These are phyloP conservation scores for Saccostrea echinata DNA, from an alignment of 1,140 invertebrate genomes.

Conservation along the genomic window DNA sequence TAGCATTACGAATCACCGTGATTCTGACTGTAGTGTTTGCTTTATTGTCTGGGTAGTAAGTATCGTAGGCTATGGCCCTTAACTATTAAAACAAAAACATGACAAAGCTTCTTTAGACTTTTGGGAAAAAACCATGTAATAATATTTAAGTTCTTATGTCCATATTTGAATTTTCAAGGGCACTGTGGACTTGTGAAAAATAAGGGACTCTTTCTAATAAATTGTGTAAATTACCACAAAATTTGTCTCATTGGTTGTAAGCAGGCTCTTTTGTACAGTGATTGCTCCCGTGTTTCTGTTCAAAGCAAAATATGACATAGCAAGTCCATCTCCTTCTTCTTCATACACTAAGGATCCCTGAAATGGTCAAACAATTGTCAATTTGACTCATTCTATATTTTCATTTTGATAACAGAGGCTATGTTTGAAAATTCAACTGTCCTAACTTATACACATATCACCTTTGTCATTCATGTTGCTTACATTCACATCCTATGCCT, in stretches of 20 bases:
- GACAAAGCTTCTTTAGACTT: too few relatives aligned
- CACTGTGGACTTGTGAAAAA: neutral
- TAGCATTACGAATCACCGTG: slow-evolving; percentile 62
- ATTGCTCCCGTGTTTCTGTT: slow-evolving; percentile 54
- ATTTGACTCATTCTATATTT: neutral
- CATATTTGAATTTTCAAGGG: too few relatives aligned
- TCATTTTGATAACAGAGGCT: too few relatives aligned
- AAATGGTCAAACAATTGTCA: slow-evolving; percentile 20
- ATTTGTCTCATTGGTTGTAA: slow-evolving; percentile 31
- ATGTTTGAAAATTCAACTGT: too few relatives aligned
- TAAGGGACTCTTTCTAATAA: neutral
- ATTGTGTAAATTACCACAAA: slow-evolving; percentile 42
- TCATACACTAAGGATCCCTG: slow-evolving; percentile 63
- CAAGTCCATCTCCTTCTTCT: slow-evolving; percentile 58
- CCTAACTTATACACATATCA: too few relatives aligned
- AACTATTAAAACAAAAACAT: slow-evolving; percentile 59
- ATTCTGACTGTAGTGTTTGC: slow-evolving; percentile 61
- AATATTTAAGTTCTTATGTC: too few relatives aligned
- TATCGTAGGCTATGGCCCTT: slow-evolving; percentile 73
- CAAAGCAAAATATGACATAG: slow-evolving; percentile 59
- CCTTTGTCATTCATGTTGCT: too few relatives aligned
- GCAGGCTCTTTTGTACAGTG: slow-evolving; percentile 53
- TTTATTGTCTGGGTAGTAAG: slow-evolving; percentile 56
- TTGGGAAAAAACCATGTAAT: too few relatives aligned
- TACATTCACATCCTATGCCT: too few relatives aligned